These are phyloP conservation scores for Laspeyria flexula DNA, from an alignment of 2,888 invertebrate genomes.

Conservation along the genomic window DNA sequence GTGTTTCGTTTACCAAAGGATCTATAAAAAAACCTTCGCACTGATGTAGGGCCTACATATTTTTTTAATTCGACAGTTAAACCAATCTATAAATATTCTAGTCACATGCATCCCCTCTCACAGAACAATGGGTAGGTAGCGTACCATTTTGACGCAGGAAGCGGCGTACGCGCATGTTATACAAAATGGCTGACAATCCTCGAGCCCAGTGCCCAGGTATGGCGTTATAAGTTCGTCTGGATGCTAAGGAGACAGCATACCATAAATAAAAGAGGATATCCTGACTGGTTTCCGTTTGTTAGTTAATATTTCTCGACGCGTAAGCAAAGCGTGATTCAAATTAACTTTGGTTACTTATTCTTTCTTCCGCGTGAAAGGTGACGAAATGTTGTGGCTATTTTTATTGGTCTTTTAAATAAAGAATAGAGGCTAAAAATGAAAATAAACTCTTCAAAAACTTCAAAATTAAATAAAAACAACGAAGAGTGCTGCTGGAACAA, in stretches of 20 bases:
- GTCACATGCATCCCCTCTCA: conserved; percentile 77
- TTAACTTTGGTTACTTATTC: conserved; percentile 47
- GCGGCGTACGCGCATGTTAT: conserved; percentile 75
- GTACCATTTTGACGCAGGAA: conserved; percentile 82
- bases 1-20: conserved; percentile 43
- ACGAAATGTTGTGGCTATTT: conserved; percentile 17
- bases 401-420: too few species aligned
- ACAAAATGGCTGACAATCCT: conserved; percentile 76
- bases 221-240: conserved; percentile 74
- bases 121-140: conserved; percentile 80
- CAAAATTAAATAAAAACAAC: too few species aligned
- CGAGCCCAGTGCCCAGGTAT: conserved; percentile 56
- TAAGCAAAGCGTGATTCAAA: conserved; percentile 61
- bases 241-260: conserved; percentile 74
- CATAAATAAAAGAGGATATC: conserved; percentile 79
- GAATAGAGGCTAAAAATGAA: too few species aligned
- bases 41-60: conserved; percentile 47
- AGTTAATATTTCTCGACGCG: conserved; percentile 51
- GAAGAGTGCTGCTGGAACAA: too few species aligned
- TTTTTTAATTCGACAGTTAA: conserved; percentile 70
- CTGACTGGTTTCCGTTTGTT: conserved; percentile 73
- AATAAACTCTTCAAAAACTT: too few species aligned
- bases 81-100: conserved; percentile 66
- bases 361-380: conserved; percentile 59
- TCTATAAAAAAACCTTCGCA: conserved; percentile 36